Base-by-base conservation (phyloP, 2,113 vertebrate genomes). In the Lipophrys pholis region DNA sequence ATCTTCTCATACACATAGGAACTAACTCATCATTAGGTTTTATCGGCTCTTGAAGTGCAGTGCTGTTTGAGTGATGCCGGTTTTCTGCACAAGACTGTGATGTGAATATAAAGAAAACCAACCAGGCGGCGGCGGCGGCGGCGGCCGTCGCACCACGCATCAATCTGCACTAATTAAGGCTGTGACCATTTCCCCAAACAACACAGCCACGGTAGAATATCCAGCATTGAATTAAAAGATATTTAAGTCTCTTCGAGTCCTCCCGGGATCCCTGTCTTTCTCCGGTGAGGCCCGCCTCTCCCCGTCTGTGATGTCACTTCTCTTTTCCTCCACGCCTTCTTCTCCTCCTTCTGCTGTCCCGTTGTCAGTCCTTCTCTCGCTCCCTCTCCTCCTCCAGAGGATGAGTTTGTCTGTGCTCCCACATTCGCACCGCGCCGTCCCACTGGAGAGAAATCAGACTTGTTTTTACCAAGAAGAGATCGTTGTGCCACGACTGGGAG, bases 341-440 rank as follows among this genome's bases (percentile, higher is more conserved):
- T 66, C 1, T 72, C 46, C 45, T 1, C 30, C 42, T 0, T 6
- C 1, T 10, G 43, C 55, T 48, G 17, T 39, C 42, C 63, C 2
- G 16, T 1, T 21, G 54, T 75, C 62, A 46, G 52, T 69, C 82
- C 48, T 67, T 70, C 52, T 86, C 87, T 35, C 87, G 43, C 56
- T 87, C 90, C 35, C 93, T 58, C 57, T 94, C 91, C 70, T 91
- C 93, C 11, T 94, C 93, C 51, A 95, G 92, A 48, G 93, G 95
- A 63, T 96, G 95, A 1, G 91, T 92, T 81, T 96, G 94, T 75
- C 91, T 88, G 84, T 97, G 95, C 77, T 96, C 95, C 96, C 96
- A 97, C 57, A 97, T 90, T 15, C 94, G 92, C 50, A 97, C 90
- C 5, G 91, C 94, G 46, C 96, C 95, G 0, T 97, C 96, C 96